Evolutionary conservation across 2,797 vertebrate species (phyloP), one percentile per base, ranked within the genome.

Genomic region (Tokudaia tokunoshimensis): DNA sequence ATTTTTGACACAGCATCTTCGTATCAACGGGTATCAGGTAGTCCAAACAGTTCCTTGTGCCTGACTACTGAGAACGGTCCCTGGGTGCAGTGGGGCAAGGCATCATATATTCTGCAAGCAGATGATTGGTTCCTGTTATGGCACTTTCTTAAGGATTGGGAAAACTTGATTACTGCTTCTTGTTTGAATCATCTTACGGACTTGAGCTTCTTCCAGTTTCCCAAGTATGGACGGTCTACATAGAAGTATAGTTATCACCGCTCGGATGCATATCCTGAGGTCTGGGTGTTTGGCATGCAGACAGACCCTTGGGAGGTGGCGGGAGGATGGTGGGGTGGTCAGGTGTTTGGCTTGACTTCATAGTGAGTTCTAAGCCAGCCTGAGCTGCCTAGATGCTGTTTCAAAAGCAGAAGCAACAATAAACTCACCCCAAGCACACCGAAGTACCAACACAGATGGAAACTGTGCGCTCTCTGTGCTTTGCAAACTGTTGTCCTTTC

Each of bases 81-180:
- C n/a, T 34, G 57, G 55, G 20, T 91, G 1, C 4, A 4, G 1
- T 82, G 47, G 34, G 75, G 3, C 47, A 17, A 57, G 80, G 52
- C 84, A 79, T 8, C 9, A 24, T 74, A 37, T 37, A 20, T 3
- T 93, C 41, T 57, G 31, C 41, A 76, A 75, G 13, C 22, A 65
- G 22, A 63, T 14, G 61, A 5, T 19, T 80, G 9, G 44, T 37
- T 31, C 52, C 31, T 63, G 24, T 11, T 96, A 11, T 65, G 17
- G 19, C 37, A 50, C 11, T 90, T 95, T 78, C 24, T 92, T 86
- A n/a, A 91, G 79, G 13, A 41, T 75, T 92, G 61, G 72, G n/a
- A 31, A 41, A 61, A 34, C n/a, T 37, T 97, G 79, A 19, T 31
- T 37, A 75, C 72, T 95, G 74, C 87, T 94, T 91, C 91, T 88